Base-by-base conservation (phyloP, 2,888 invertebrate species). In the Schizaphis graminum region DNA sequence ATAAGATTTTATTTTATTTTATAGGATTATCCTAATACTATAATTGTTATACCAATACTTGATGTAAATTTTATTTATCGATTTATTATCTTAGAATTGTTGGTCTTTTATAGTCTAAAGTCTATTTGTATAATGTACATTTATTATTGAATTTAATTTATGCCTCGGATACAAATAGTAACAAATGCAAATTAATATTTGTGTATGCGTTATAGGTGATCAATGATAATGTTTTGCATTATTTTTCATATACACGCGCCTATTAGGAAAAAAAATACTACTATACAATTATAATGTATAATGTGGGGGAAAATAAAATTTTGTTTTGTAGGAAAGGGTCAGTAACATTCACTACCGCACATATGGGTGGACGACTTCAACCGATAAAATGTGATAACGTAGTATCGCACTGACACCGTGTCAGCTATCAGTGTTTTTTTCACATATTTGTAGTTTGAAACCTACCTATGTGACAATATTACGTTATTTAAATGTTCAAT, bases 361-460 rank as follows among this genome's bases (percentile, higher is more conserved):
- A 77, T 35, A 77, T 77, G 35, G 77, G 77, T 8, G 77, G 77
- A 77, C 77, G 77, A 77, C 77, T 77, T 41, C 35, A 77, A 24
- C 77, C 21, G 77, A 77, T 77, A 41, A 21, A 77, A 77, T 35
- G 2, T 77, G 77, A 77, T 77, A 77, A 77, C 21, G 21, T 77
- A 35, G 35, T 77, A 77, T 35, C 10, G 35, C 77, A 35, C 8
- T 35, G 35, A 77, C 77, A 77, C 77, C 35, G 35, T 77, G 77
- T 77, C 3, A 21, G 35, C 35, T 77, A 77, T 77, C 77, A 77
- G 77, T 77, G 77, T 77, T 77, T 77, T 67, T 77, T 77, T 77
- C 77, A 77, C 77, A 77, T 77, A 77, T 77, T 77, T 77, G 77
- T 77, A 77, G 77, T 77, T 77, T 35, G 1, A 35, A 77, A 77